Conservation (phyloP, 2,113 vertebrate genomes). For the Cynopterus brachyotis region DNA sequence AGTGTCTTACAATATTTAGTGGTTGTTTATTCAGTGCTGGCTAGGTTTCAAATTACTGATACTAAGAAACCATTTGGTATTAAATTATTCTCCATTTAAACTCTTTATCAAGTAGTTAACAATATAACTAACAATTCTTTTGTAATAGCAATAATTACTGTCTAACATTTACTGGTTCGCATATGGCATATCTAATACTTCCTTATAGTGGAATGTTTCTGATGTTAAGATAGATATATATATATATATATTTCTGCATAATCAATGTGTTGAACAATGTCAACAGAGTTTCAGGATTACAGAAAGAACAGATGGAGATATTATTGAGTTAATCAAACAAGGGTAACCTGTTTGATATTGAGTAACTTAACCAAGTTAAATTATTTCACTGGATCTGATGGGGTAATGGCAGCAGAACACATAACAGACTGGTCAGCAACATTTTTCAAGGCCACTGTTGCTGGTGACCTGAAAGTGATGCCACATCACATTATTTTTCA, state of each 20-base stretch:
- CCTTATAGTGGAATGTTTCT: neutral
- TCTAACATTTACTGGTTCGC: neutral
- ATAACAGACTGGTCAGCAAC: accelerated
- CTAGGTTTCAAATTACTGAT: neutral
- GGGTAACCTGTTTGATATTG: too few relatives aligned
- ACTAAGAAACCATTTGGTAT: neutral
- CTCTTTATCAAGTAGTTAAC: neutral
- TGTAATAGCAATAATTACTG: neutral
- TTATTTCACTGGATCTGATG: neutral
- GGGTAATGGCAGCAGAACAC: neutral
- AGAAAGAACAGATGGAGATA: neutral
- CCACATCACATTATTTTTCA: neutral
- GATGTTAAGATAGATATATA: neutral
- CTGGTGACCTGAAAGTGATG: neutral
- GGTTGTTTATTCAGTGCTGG: neutral
- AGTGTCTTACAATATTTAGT: neutral
- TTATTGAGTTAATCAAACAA: neutral
- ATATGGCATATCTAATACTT: neutral
- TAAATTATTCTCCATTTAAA: neutral
- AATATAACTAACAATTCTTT: neutral
- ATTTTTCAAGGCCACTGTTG: accelerated
- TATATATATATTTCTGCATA: neutral
- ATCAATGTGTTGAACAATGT: neutral
- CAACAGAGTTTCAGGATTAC: neutral
- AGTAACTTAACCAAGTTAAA: neutral